Percentiles rank a stretch among this genome's conserved stretches.
Evolutionary conservation across 2,797 vertebrate genomes (phyloP).

Genomic region (Lacerta bilineata): DNA sequence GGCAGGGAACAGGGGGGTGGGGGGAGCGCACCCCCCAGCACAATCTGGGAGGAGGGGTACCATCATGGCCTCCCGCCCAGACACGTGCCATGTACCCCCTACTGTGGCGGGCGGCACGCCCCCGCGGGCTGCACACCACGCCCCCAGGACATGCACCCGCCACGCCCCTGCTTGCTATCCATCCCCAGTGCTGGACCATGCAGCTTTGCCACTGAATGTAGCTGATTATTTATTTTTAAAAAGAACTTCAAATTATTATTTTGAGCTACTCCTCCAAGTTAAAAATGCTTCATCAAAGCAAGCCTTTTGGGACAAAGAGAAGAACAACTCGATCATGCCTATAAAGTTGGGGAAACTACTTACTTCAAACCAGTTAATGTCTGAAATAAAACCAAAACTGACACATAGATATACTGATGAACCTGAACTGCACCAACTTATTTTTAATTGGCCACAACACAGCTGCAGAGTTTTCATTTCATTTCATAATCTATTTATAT

Average conservation of each 20-base stretch:
- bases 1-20: no score
- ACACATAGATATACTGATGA: neutral
- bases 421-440: neutral
- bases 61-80: no score
- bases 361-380: neutral
- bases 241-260: neutral
- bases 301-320: neutral
- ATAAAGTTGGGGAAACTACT: neutral
- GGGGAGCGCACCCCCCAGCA: no score
- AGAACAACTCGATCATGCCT: neutral
- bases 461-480: no score
- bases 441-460: neutral
- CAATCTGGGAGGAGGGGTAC: no score
- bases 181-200: fast-evolving
- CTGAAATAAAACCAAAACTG: neutral
- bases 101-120: fast-evolving
- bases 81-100: no score
- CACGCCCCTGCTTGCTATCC: no score
- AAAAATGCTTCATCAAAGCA: neutral
- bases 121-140: no score
- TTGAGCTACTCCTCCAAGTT: neutral
- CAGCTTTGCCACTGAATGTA: neutral
- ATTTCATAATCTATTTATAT: no score
- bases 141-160: no score
- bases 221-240: neutral